These are phyloP conservation scores for Athene cunicularia DNA, from an alignment of 2,113 vertebrate genomes.

Conservation along the genomic window DNA sequence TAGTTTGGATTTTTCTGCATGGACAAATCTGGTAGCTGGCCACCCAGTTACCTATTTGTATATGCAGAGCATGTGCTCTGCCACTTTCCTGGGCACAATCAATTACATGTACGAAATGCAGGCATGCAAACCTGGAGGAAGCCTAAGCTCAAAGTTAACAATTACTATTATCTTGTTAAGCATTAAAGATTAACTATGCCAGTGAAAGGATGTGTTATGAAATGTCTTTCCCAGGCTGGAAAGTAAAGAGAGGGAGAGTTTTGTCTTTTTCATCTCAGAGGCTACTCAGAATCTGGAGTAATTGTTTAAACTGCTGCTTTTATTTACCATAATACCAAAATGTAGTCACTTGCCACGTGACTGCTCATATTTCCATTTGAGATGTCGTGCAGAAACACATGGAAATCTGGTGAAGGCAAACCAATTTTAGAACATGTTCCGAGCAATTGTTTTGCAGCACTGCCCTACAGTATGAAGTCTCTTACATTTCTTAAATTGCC, in stretches of 20 bases:
- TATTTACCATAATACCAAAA: conserved; percentile 55
- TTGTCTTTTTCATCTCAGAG: background rate
- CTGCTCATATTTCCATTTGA: conserved; percentile 51
- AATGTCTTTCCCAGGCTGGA: background rate
- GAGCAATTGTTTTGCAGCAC: conserved; percentile 74
- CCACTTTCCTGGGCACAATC: background rate
- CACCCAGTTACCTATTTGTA: background rate
- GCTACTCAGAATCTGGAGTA: conserved; percentile 31
- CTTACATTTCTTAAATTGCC: conserved; percentile 72
- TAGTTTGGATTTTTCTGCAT: background rate
- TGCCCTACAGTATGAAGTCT: conserved; percentile 75
- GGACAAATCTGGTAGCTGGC: background rate
- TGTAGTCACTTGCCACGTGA: conserved; percentile 36
- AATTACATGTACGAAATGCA: background rate
- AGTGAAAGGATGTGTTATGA: conserved; percentile 26
- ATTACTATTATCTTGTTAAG: conserved; percentile 28
- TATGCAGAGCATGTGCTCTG: conserved; percentile 13
- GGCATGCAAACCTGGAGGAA: conserved; percentile 26
- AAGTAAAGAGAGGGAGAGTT: conserved; percentile 23
- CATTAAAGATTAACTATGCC: conserved; percentile 32
- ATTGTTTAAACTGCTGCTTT: conserved; percentile 18
- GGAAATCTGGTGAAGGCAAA: conserved; percentile 70
- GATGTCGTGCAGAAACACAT: conserved; percentile 45
- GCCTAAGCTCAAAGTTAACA: conserved; percentile 16
- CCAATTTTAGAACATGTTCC: conserved; percentile 80